Conservation (phyloP, 2,888 invertebrate genomes). For the Dolomedes plantarius region DNA sequence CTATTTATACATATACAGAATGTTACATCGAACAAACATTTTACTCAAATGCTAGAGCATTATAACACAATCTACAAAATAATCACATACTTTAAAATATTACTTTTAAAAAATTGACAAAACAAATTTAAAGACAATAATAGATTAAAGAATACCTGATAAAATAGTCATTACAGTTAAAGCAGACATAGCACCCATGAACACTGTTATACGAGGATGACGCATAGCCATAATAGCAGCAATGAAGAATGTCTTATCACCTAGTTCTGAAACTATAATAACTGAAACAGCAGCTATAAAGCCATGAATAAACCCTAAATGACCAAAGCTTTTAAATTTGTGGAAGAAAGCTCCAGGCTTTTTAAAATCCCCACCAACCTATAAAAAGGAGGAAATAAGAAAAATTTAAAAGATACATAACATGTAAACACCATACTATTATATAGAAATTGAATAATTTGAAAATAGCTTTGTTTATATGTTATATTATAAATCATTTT, state of each 20-base stretch:
- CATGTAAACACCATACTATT: too few relatives aligned
- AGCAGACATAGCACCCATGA: conserved; percentile 93
- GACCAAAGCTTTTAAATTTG: conserved; percentile 34
- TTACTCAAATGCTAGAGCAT: too few relatives aligned
- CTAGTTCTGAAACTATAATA: conserved; percentile 97
- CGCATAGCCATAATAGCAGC: conserved; percentile 99
- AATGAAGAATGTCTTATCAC: conserved; percentile 99
- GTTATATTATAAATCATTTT: too few relatives aligned
- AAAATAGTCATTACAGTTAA: conserved; percentile 94
- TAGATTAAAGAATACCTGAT: conserved; percentile 81
- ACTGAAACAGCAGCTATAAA: conserved; percentile 96
- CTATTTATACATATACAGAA: too few relatives aligned
- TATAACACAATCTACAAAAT: too few relatives aligned
- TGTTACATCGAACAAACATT: too few relatives aligned
- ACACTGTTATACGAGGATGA: conserved; percentile 93
- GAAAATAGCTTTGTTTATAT: too few relatives aligned
- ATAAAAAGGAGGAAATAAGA: conserved; percentile 74
- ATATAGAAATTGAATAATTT: too few relatives aligned
- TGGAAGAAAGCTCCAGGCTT: conserved; percentile 63
- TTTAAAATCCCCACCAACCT: conserved; percentile 71
- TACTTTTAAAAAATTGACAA: too few relatives aligned
- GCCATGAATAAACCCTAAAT: conserved; percentile 88
- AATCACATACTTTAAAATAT: too few relatives aligned
- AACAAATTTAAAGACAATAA: too few relatives aligned
- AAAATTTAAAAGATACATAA: not conserved